Evolutionary conservation across 2,888 invertebrate species (phyloP).

Genomic region (Anthrax anthrax): DNA sequence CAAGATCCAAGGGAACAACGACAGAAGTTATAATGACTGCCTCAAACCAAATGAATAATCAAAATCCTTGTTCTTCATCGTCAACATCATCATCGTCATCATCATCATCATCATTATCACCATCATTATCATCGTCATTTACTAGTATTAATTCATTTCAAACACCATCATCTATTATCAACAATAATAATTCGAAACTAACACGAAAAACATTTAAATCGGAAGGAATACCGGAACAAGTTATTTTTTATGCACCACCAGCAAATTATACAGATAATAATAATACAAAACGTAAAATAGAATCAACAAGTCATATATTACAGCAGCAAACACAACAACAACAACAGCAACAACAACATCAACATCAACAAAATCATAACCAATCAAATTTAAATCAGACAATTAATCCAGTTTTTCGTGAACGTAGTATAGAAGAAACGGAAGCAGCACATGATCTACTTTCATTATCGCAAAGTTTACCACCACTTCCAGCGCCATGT

Average conservation of each 20-base stretch:
- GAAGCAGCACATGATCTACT: conserved; percentile 76
- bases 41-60: not conserved
- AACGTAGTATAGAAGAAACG: conserved; percentile 65
- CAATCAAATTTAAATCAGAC: not conserved
- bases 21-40: conserved; percentile 6
- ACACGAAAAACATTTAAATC: conserved; percentile 10
- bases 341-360: too few species aligned
- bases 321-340: not conserved
- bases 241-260: conserved; percentile 34
- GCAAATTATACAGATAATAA: conserved; percentile 15
- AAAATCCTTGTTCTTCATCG: too few species aligned
- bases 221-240: conserved; percentile 25
- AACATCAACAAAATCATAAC: not conserved
- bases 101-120: too few species aligned
- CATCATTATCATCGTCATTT: conserved; percentile 3
- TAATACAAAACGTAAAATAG: conserved; percentile 3
- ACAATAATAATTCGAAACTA: conserved; percentile 1
- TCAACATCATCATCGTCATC: too few species aligned
- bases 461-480: conserved; percentile 60
- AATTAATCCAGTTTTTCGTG: conserved; percentile 23
- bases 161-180: too few species aligned
- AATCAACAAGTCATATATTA: not conserved
- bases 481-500: conserved; percentile 57
- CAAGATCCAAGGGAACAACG: conserved; percentile 5
- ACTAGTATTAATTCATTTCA: too few species aligned